These are phyloP conservation scores for Callocephalon fimbriatum DNA, from an alignment of 2,113 vertebrate species.

Conservation along the genomic window DNA sequence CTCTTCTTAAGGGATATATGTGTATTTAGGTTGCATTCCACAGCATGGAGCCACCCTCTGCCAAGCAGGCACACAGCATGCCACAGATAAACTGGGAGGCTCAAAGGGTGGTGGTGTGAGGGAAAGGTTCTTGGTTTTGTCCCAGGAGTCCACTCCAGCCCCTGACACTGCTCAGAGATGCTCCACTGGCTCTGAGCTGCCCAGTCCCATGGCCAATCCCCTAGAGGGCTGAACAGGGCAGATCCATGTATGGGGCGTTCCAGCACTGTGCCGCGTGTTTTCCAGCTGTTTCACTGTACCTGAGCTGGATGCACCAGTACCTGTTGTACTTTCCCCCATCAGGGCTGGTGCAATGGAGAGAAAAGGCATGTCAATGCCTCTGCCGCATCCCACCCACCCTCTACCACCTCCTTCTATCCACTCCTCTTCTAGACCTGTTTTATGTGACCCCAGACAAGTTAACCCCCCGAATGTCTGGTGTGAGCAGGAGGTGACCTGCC, in stretches of 20 bases:
- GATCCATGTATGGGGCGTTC: rapidly evolving
- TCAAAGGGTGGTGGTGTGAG: not conserved
- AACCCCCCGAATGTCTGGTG: not conserved
- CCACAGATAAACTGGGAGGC: not conserved
- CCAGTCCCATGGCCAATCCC: rapidly evolving
- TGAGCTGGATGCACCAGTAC: not conserved
- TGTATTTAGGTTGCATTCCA: no score
- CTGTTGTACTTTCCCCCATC: not conserved
- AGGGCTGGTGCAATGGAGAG: not conserved
- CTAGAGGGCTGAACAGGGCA: not conserved
- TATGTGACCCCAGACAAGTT: not conserved
- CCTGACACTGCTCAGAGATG: not conserved
- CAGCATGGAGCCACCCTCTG: rapidly evolving
- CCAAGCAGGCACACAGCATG: rapidly evolving
- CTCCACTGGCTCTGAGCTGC: not conserved
- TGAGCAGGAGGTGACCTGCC: constrained; percentile 41
- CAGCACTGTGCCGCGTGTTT: not conserved
- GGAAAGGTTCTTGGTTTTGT: not conserved
- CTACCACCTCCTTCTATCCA: not conserved
- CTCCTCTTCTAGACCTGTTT: not conserved
- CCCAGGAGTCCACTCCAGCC: not conserved
- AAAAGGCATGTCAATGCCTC: rapidly evolving
- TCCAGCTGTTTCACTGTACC: not conserved
- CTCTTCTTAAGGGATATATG: no score
- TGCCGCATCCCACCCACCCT: not conserved